Percentiles rank a stretch among this genome's conserved stretches.
Conservation (phyloP, 2,888 invertebrate genomes). For the Tachina lurida region DNA sequence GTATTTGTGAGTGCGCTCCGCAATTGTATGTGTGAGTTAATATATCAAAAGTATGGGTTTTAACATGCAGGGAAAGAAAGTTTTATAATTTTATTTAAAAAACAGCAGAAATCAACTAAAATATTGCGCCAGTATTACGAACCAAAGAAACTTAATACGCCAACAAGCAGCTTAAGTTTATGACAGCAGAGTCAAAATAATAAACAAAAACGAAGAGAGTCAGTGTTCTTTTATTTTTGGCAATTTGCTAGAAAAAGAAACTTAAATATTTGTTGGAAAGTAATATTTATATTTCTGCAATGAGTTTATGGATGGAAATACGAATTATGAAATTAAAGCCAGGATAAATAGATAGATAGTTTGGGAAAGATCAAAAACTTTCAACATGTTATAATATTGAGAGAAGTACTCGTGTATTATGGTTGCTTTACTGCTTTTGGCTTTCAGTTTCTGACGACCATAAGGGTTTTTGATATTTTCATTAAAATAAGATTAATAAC, state of each 20-base stretch:
- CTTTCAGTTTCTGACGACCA: not conserved
- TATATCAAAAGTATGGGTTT: slow-evolving; percentile 62
- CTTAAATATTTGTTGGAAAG: slow-evolving; percentile 54
- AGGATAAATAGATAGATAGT: slow-evolving; percentile 40
- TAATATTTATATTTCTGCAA: slow-evolving; percentile 35
- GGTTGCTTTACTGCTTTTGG: not conserved
- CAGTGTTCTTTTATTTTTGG: slow-evolving; percentile 37
- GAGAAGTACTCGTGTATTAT: not conserved
- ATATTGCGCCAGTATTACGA: slow-evolving; percentile 37
- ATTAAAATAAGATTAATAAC: no score
- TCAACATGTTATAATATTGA: not conserved
- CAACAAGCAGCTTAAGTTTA: slow-evolving; percentile 52
- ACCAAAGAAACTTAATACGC: slow-evolving; percentile 60
- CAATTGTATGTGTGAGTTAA: slow-evolving; percentile 18
- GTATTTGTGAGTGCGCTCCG: not conserved
- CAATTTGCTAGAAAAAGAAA: slow-evolving; percentile 35
- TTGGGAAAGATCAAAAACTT: slow-evolving; percentile 1
- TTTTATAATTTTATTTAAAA: slow-evolving; percentile 66
- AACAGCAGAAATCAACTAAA: slow-evolving; percentile 16
- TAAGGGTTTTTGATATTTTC: no score
- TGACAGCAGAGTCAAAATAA: slow-evolving; percentile 54
- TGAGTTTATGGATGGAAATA: slow-evolving; percentile 14
- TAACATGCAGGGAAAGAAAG: slow-evolving; percentile 46
- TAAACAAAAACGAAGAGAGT: slow-evolving; percentile 21
- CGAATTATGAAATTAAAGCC: slow-evolving; percentile 22